These are phyloP conservation scores for Propithecus deckenii DNA, from an alignment of 2,797 vertebrate genomes.

Conservation along the genomic window DNA sequence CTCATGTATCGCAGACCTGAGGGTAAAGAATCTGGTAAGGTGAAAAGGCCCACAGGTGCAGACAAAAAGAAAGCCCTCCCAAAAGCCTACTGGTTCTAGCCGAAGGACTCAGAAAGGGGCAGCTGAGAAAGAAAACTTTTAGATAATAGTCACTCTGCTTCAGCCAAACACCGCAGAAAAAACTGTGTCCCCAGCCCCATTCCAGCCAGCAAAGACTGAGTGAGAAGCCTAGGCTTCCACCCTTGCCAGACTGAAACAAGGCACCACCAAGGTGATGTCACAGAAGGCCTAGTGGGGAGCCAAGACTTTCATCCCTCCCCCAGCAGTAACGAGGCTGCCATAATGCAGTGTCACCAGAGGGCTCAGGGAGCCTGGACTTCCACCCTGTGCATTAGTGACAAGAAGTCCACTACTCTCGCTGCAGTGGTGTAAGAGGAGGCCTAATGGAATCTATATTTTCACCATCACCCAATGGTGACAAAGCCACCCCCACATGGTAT, in stretches of 20 bases:
- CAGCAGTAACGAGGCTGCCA: no score
- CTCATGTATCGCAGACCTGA: background rate
- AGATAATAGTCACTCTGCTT: background rate
- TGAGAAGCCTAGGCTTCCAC: background rate
- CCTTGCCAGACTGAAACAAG: background rate
- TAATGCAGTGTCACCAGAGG: background rate
- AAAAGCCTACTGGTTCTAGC: background rate
- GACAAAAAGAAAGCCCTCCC: background rate
- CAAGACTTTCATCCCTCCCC: background rate
- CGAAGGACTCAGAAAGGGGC: background rate
- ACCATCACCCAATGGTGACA: background rate
- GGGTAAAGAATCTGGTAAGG: background rate
- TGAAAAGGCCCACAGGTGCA: background rate
- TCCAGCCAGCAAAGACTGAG: background rate
- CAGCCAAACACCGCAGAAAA: background rate
- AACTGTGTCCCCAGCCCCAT: background rate
- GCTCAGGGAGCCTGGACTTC: background rate
- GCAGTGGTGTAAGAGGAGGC: background rate
- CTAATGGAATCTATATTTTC: background rate
- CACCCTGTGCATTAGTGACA: background rate
- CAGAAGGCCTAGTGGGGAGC: background rate
- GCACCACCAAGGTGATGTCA: background rate
- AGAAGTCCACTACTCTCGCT: background rate
- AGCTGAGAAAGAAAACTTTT: background rate
- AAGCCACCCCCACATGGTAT: background rate